Percentiles rank a stretch among this genome's conserved stretches.
Conservation (phyloP, 2,113 vertebrate species). For the Gulo gulo region DNA sequence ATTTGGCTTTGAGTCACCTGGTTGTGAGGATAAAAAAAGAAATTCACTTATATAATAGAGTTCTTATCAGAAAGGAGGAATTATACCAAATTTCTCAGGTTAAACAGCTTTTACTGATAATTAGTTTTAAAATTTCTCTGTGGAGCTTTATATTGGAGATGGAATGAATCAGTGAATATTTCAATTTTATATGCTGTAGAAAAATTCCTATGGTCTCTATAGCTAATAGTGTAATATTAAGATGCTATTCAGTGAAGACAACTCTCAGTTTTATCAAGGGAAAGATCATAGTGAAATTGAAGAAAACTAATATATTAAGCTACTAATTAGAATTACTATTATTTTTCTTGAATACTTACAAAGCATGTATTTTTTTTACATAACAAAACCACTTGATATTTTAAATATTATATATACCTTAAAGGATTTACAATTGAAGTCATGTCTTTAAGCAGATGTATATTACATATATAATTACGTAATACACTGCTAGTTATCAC, state of each 20-base stretch:
- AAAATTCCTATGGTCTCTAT: neutral
- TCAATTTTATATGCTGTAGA: constrained; percentile 1
- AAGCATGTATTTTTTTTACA: neutral
- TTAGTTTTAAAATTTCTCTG: neutral
- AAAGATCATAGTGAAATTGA: neutral
- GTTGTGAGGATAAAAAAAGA: neutral
- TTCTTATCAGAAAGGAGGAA: neutral
- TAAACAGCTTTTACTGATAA: neutral
- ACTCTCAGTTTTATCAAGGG: neutral
- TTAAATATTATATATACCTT: neutral
- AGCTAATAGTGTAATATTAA: neutral
- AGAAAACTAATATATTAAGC: neutral
- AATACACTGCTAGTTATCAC: neutral
- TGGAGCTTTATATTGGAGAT: neutral
- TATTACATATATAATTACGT: neutral
- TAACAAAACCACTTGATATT: neutral
- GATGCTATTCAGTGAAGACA: neutral
- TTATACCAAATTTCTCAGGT: neutral
- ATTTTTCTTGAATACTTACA: constrained; percentile 31
- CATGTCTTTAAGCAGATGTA: neutral
- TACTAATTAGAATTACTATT: neutral
- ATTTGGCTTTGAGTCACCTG: neutral
- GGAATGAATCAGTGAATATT: neutral
- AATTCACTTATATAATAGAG: neutral
- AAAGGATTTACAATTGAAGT: neutral